phyloP scores from a whole-genome alignment of 2,888 invertebrate species.

The Malthinus flaveolus region DNA sequence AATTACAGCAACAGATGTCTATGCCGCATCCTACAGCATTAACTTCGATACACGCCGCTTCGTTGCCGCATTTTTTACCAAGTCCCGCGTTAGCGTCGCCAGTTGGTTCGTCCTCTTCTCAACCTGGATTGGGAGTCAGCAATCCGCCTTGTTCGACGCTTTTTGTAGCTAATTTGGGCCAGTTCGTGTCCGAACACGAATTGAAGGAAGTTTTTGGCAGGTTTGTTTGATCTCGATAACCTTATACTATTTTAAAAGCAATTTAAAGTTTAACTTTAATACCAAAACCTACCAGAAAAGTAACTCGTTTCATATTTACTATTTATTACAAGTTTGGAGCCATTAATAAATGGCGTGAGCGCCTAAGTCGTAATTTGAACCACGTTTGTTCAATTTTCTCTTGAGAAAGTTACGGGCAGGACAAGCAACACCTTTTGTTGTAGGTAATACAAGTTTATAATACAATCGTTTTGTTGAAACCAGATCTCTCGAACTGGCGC shows the following conservation, averaged over 20 bases:
- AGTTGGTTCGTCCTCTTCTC: constrained; percentile 75
- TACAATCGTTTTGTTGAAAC: too few species aligned
- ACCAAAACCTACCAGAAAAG: too few species aligned
- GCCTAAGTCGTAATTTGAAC: too few species aligned
- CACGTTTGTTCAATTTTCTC: too few species aligned
- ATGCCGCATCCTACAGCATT: constrained; percentile 63
- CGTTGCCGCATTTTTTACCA: constrained; percentile 84
- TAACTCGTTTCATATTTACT: too few species aligned
- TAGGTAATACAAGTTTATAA: too few species aligned
- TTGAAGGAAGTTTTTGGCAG: constrained; percentile 98
- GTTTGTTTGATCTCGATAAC: constrained; percentile 57
- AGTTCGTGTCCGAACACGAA: constrained; percentile 97
- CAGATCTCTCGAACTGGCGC: too few species aligned
- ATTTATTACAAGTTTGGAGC: too few species aligned
- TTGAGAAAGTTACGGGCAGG: too few species aligned
- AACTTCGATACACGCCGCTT: constrained; percentile 73
- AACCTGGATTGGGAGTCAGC: constrained; percentile 69
- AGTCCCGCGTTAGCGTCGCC: constrained; percentile 93
- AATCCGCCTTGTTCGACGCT: constrained; percentile 95
- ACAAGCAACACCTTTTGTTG: too few species aligned
- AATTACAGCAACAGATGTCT: constrained; percentile 38
- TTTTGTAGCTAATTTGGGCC: constrained; percentile 97
- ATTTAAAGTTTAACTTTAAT: background rate
- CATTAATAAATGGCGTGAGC: too few species aligned
- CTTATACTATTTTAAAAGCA: constrained; percentile 13